phyloP scores from a whole-genome alignment of 2,113 vertebrate species.

The Macroglossus sobrinus region DNA sequence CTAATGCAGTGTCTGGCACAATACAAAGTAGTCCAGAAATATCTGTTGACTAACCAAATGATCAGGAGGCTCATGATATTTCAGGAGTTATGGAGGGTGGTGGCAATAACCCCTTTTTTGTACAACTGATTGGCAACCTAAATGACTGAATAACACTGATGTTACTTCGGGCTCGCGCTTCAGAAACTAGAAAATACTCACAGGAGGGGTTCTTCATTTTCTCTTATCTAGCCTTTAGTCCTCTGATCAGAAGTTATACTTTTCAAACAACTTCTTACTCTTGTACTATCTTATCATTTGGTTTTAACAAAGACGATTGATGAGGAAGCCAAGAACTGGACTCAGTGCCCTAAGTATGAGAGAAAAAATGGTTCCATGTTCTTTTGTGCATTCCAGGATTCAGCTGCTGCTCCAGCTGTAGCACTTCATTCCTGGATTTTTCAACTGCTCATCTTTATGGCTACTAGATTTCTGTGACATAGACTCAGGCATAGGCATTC shows the following conservation, averaged over 20 bases:
- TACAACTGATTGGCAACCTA: neutral
- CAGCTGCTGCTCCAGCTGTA: neutral
- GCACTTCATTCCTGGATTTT: neutral
- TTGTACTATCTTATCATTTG: neutral
- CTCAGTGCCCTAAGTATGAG: neutral
- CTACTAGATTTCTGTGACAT: neutral
- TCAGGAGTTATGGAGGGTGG: neutral
- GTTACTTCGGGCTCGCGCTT: neutral
- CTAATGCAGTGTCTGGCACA: neutral
- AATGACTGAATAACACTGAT: accelerated
- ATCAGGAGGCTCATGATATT: neutral
- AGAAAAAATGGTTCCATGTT: neutral
- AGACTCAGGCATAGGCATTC: neutral
- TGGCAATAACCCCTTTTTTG: neutral
- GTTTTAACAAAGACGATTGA: neutral
- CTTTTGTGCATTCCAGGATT: neutral
- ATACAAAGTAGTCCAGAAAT: neutral
- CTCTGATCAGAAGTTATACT: neutral
- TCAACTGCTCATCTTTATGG: neutral
- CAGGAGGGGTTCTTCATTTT: neutral
- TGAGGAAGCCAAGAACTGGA: neutral
- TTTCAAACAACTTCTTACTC: neutral
- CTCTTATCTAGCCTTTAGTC: neutral
- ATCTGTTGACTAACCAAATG: neutral
- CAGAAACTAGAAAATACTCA: neutral